Conservation (phyloP, 2,888 invertebrate genomes). For the Eurytoma adleriae region DNA sequence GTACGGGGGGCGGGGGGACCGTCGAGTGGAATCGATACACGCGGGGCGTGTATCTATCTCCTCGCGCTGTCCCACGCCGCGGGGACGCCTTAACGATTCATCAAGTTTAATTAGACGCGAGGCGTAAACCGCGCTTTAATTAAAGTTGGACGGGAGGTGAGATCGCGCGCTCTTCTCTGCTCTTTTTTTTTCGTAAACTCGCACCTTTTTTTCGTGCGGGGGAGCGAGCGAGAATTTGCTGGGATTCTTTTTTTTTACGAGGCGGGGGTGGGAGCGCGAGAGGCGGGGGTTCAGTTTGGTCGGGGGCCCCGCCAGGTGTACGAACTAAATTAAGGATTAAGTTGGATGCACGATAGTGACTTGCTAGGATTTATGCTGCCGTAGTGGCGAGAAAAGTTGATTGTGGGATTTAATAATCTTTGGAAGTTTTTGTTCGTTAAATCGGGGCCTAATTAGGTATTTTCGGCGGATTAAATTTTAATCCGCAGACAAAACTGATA, state of each 20-base stretch:
- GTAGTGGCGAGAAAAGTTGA: too few species aligned
- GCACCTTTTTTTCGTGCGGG: too few species aligned
- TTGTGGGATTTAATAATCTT: too few species aligned
- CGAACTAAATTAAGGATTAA: not conserved
- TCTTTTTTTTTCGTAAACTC: too few species aligned
- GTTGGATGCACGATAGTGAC: not conserved
- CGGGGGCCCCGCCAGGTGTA: not conserved
- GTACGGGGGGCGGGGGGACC: slow-evolving; percentile 65
- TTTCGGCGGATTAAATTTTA: too few species aligned
- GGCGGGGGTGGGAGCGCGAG: not conserved
- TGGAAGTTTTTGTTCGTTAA: too few species aligned
- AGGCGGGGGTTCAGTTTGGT: not conserved
- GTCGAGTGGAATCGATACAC: slow-evolving; percentile 54
- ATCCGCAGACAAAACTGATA: too few species aligned
- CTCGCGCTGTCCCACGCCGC: slow-evolving; percentile 17
- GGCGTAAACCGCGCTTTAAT: slow-evolving; percentile 52
- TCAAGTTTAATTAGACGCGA: slow-evolving; percentile 57
- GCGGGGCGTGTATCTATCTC: slow-evolving; percentile 25
- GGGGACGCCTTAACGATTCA: slow-evolving; percentile 53
- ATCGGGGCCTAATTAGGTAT: too few species aligned
- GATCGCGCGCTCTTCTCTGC: too few species aligned
- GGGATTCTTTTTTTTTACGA: not conserved
- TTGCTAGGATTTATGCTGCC: not conserved
- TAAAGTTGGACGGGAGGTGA: slow-evolving; percentile 26
- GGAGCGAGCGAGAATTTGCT: not conserved